phyloP scores from a whole-genome alignment of 2,888 invertebrate genomes.

The Nemapogon koenigi region DNA sequence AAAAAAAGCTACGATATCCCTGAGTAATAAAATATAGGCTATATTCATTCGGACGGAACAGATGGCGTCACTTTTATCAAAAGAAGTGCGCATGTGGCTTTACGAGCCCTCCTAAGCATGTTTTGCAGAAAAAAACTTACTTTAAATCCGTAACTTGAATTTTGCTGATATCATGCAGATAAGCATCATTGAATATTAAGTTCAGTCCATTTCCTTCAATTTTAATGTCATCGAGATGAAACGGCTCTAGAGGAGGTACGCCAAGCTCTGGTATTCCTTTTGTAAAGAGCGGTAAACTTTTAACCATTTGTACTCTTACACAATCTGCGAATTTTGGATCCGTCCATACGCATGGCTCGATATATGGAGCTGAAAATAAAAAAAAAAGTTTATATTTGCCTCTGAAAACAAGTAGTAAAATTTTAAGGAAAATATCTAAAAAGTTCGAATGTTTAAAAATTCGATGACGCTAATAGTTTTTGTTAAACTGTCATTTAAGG shows the following conservation, averaged over 20 bases:
- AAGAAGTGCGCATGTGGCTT: no score
- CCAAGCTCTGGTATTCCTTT: conserved; percentile 42
- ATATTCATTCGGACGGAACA: no score
- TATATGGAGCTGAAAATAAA: conserved; percentile 42
- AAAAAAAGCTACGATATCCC: no score
- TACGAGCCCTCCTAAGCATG: no score
- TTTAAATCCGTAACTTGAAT: conserved; percentile 31
- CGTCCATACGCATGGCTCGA: conserved; percentile 32
- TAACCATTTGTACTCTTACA: conserved; percentile 33
- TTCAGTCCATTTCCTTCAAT: conserved; percentile 43
- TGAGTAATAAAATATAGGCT: no score
- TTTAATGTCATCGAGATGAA: conserved; percentile 36
- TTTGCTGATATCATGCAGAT: conserved; percentile 37
- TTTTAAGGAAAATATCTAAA: no score
- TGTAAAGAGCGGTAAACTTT: conserved; percentile 32
- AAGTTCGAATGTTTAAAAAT: no score
- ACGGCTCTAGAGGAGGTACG: conserved; percentile 44
- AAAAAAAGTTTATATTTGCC: neutral
- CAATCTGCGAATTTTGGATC: conserved; percentile 29
- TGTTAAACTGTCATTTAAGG: no score
- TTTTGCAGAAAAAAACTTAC: no score
- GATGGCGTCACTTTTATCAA: no score
- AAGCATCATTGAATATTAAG: conserved; percentile 32
- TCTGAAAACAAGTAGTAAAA: no score
- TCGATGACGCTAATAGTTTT: no score